A percentile compares a stretch with the other conserved stretches of the same genome.
phyloP scores from a whole-genome alignment of 2,113 vertebrate genomes.

The Zootoca vivipara region DNA sequence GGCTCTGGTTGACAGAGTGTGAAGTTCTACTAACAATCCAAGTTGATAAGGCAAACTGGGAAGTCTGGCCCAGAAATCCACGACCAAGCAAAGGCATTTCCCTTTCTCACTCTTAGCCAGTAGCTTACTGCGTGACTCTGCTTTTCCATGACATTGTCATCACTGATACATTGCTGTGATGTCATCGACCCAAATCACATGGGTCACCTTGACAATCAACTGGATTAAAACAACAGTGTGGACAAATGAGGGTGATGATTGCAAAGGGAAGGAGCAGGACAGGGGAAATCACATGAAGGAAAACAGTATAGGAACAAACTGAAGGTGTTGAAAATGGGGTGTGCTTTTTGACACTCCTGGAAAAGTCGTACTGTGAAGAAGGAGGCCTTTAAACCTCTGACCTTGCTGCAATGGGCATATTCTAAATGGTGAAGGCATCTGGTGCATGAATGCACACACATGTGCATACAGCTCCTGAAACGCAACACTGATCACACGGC shows the following conservation, averaged over 20 bases:
- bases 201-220: not conserved
- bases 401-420: no score
- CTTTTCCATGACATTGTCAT: not conserved
- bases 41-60: no score
- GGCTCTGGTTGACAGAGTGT: no score
- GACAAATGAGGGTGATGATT: not conserved
- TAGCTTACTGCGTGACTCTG: not conserved
- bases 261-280: no score
- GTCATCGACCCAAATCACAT: not conserved
- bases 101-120: not conserved
- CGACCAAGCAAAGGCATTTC: not conserved
- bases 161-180: not conserved
- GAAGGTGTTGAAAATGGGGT: not conserved
- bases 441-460: not conserved
- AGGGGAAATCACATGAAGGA: not conserved
- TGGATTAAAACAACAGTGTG: not conserved
- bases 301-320: not conserved
- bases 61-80: not conserved
- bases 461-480: no score
- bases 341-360: no score
- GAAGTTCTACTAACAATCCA: no score
- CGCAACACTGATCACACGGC: no score
- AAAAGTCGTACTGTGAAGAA: not conserved
- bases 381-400: not conserved
- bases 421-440: not conserved